A percentile compares a stretch with the other conserved stretches of the same genome.
Conservation (phyloP, 1,140 invertebrate genomes). For the Pygmarrhopalites habei region DNA sequence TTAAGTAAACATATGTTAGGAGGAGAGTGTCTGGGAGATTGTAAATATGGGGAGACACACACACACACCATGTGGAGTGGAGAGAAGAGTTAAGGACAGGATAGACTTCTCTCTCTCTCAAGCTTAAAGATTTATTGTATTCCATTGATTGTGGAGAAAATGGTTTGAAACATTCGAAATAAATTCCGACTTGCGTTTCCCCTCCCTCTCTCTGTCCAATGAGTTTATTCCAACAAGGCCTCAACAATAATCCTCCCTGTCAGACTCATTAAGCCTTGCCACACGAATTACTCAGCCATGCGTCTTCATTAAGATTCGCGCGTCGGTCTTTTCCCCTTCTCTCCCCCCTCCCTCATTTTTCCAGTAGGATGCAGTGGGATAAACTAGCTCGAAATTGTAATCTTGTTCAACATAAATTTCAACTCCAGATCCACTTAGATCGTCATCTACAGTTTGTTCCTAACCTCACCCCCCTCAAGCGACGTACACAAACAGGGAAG, state of each 20-base stretch:
- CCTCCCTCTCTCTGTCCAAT: neutral
- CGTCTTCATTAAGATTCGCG: constrained; percentile 9
- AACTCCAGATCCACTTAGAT: neutral
- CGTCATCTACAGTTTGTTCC: neutral
- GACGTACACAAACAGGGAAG: too few species aligned
- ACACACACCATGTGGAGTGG: neutral
- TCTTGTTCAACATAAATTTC: constrained; percentile 13
- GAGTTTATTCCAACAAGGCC: constrained; percentile 4
- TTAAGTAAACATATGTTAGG: neutral
- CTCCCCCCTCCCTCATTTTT: neutral
- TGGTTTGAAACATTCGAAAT: neutral
- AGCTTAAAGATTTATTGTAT: neutral
- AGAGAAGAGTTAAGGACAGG: neutral
- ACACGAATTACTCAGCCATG: constrained; percentile 11
- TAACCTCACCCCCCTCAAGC: neutral
- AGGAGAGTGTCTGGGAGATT: neutral
- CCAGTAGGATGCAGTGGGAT: too few species aligned
- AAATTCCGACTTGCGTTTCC: neutral
- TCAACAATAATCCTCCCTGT: neutral
- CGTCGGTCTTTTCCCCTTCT: neutral
- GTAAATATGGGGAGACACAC: too few species aligned
- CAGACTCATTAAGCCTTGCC: constrained; percentile 12
- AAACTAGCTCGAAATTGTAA: neutral
- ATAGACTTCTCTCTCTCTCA: neutral
- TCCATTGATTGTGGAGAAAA: neutral